Conservation (phyloP, 1,140 invertebrate species). For the Nylanderia fulva region DNA sequence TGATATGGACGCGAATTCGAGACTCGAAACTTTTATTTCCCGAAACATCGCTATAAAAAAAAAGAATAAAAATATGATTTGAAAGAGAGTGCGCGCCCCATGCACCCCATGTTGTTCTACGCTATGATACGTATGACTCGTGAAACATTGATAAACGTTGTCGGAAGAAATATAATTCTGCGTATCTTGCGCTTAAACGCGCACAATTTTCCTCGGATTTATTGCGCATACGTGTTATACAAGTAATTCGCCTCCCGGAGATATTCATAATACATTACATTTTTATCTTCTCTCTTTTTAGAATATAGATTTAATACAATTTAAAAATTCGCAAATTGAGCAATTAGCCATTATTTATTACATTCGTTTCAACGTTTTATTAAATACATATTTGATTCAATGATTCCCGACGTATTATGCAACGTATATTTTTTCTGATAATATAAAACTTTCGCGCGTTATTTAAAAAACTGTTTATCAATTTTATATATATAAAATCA, state of each 20-base stretch:
- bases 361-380: slow-evolving; percentile 34
- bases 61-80: slow-evolving; percentile 48
- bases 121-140: slow-evolving; percentile 19
- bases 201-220: slow-evolving; percentile 45
- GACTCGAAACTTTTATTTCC: slow-evolving; percentile 46
- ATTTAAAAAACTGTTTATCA: neutral
- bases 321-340: slow-evolving; percentile 31
- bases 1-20: slow-evolving; percentile 42
- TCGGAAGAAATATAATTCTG: slow-evolving; percentile 12
- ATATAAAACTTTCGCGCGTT: slow-evolving; percentile 22
- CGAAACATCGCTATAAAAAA: slow-evolving; percentile 39
- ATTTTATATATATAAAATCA: neutral
- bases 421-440: slow-evolving; percentile 16
- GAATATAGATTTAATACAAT: slow-evolving; percentile 40
- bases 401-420: slow-evolving; percentile 9
- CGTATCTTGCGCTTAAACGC: slow-evolving; percentile 46
- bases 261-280: slow-evolving; percentile 40
- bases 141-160: slow-evolving; percentile 53
- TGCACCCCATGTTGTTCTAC: slow-evolving; percentile 6
- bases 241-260: slow-evolving; percentile 21
- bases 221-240: slow-evolving; percentile 31
- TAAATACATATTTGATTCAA: slow-evolving; percentile 43
- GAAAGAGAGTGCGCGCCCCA: neutral
- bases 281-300: neutral
- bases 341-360: slow-evolving; percentile 42